These are phyloP conservation scores for Anguilla megastoma DNA, from an alignment of 2,797 vertebrate genomes.

Conservation along the genomic window DNA sequence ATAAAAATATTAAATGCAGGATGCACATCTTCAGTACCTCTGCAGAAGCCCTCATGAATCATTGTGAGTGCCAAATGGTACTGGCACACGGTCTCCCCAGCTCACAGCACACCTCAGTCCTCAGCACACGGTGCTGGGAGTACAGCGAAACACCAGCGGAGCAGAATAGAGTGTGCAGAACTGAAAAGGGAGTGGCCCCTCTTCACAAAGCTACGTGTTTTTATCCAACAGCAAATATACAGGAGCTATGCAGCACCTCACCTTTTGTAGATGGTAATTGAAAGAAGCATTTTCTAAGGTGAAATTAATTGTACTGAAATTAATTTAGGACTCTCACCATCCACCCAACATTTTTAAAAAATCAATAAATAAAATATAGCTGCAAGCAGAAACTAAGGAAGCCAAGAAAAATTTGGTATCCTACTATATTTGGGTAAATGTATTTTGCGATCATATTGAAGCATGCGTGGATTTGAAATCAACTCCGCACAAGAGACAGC, in stretches of 20 bases:
- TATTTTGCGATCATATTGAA: too few relatives aligned
- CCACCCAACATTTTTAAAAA: too few relatives aligned
- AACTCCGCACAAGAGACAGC: too few relatives aligned
- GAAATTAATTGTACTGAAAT: background rate
- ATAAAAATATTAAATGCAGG: conserved; percentile 46
- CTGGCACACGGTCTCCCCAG: conserved; percentile 15
- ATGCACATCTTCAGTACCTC: conserved; percentile 29
- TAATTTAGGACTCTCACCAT: too few relatives aligned
- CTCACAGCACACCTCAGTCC: conserved; percentile 9
- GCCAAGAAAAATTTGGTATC: too few relatives aligned
- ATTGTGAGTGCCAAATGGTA: background rate
- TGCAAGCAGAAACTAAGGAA: too few relatives aligned
- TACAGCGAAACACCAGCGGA: background rate
- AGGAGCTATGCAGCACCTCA: background rate
- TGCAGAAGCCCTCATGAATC: conserved; percentile 35
- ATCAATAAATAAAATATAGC: too few relatives aligned
- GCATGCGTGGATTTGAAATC: too few relatives aligned
- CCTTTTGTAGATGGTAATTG: background rate
- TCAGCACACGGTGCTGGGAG: background rate
- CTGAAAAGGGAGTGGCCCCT: background rate
- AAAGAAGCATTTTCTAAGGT: background rate
- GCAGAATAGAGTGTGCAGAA: background rate
- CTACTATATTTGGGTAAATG: too few relatives aligned
- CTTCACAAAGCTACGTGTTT: background rate
- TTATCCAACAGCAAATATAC: background rate